Evolutionary conservation across 2,113 vertebrate genomes (phyloP).

Genomic region (Pycnonotus jocosus): DNA sequence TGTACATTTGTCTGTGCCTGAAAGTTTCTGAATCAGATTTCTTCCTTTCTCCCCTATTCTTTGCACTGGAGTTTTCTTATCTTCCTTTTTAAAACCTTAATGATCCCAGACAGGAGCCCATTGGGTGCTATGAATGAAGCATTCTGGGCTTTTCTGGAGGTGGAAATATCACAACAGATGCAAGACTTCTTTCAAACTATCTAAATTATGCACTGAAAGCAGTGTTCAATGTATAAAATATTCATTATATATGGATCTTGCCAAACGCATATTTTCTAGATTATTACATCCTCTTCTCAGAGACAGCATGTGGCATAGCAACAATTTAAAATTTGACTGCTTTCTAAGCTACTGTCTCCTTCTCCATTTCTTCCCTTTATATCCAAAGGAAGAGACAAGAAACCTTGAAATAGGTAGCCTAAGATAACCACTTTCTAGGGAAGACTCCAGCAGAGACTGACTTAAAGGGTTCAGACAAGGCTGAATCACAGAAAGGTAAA

Average conservation of each 20-base stretch:
- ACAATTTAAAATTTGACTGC: constrained; percentile 10
- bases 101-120: background rate
- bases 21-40: background rate
- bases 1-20: background rate
- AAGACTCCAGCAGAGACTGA: background rate
- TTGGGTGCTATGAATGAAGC: background rate
- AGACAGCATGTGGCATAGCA: background rate
- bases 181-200: constrained; percentile 28
- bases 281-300: background rate
- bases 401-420: background rate
- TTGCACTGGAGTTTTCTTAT: background rate
- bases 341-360: background rate
- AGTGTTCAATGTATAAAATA: background rate
- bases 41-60: background rate
- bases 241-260: constrained; percentile 36
- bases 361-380: background rate
- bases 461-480: background rate
- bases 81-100: background rate
- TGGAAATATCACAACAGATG: constrained; percentile 37
- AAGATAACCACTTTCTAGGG: background rate
- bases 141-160: constrained; percentile 35
- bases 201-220: constrained; percentile 39
- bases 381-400: background rate
- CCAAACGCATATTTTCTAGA: background rate
- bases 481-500: background rate